Conservation (phyloP, 2,888 invertebrate genomes). For the Chrysotoxum bicinctum region DNA sequence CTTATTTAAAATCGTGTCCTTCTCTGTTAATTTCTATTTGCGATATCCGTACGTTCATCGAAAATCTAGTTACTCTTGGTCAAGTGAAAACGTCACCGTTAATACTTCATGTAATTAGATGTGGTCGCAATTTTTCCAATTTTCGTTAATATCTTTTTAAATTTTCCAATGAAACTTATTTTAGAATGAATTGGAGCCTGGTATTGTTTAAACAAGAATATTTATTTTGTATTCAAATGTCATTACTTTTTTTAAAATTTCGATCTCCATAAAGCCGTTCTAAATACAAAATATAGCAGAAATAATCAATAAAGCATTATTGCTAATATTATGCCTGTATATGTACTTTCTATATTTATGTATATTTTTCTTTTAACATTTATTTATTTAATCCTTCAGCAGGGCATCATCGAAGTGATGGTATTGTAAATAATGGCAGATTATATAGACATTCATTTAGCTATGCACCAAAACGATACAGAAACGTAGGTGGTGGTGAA, state of each 20-base stretch:
- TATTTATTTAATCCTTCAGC: conserved; percentile 74
- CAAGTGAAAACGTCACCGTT: no score
- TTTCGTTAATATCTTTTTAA: no score
- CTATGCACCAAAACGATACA: conserved; percentile 81
- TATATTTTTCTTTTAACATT: neutral
- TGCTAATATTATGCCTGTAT: neutral
- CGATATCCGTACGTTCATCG: no score
- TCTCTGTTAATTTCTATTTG: no score
- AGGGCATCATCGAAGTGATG: conserved; percentile 78
- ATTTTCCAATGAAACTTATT: no score
- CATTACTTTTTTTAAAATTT: conserved; percentile 13
- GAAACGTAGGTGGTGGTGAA: conserved; percentile 80
- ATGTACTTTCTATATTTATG: neutral
- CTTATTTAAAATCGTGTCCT: no score
- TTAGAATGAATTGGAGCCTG: no score
- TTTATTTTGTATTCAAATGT: neutral
- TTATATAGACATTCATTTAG: conserved; percentile 82
- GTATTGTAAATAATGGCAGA: conserved; percentile 81
- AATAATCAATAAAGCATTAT: neutral
- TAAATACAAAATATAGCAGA: neutral
- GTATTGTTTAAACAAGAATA: no score
- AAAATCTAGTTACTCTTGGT: no score
- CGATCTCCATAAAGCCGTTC: conserved; percentile 26
- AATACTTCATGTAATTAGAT: no score
- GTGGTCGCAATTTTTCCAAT: no score